Conservation (phyloP, 2,113 vertebrate genomes). For the Siniperca chuatsi region DNA sequence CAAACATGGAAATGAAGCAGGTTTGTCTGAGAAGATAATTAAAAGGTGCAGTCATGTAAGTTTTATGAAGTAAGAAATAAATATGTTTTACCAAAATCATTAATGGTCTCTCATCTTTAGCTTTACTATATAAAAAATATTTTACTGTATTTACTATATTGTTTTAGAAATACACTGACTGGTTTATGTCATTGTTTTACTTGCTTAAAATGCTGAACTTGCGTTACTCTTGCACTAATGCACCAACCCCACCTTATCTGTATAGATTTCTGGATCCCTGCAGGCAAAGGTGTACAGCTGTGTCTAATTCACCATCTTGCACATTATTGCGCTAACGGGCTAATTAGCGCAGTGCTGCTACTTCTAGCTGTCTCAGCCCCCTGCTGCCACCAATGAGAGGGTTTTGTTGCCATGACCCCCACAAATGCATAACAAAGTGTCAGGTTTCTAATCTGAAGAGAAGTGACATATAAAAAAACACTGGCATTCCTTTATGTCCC, state of each 20-base stretch:
- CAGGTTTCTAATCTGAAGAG: constrained; percentile 50
- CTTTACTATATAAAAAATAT: background rate
- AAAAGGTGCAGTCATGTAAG: constrained; percentile 89
- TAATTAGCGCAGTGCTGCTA: constrained; percentile 61
- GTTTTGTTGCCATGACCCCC: constrained; percentile 68
- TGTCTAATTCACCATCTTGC: constrained; percentile 46
- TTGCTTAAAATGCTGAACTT: background rate
- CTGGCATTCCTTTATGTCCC: constrained; percentile 21
- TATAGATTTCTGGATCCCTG: constrained; percentile 8
- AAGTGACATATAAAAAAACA: constrained; percentile 32
- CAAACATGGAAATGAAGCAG: constrained; percentile 82
- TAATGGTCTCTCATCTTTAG: constrained; percentile 15
- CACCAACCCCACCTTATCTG: constrained; percentile 2
- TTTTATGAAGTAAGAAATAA: constrained; percentile 96
- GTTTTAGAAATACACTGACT: background rate
- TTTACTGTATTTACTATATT: background rate
- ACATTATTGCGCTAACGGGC: constrained; percentile 36
- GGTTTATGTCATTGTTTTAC: background rate
- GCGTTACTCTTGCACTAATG: background rate
- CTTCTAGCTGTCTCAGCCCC: constrained; percentile 40
- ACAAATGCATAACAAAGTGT: constrained; percentile 56
- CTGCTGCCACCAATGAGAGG: constrained; percentile 21
- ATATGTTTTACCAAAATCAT: constrained; percentile 90
- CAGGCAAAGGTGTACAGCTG: constrained; percentile 27
- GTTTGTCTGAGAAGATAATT: constrained; percentile 87